Evolutionary conservation across 2,113 vertebrate genomes (phyloP).

Genomic region (Callionymus lyra): DNA sequence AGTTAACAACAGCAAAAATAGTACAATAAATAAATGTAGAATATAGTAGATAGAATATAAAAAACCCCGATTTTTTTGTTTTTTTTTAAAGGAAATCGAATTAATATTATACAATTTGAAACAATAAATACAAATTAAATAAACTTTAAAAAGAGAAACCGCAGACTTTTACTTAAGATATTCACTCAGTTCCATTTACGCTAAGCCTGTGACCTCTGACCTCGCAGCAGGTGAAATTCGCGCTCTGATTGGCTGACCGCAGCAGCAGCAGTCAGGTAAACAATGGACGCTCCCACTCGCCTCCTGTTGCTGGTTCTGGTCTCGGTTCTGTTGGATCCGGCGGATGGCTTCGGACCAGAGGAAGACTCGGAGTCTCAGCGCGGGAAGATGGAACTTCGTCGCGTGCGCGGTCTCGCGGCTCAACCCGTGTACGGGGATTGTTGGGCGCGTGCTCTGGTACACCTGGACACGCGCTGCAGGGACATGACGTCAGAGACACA

Average conservation of each 20-base stretch:
- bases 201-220: slow-evolving; percentile 11
- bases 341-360: not conserved
- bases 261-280: slow-evolving; percentile 1
- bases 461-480: slow-evolving; percentile 47
- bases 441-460: slow-evolving; percentile 57
- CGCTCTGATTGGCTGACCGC: not conserved
- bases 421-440: slow-evolving; percentile 56
- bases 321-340: not conserved
- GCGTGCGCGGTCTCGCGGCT: slow-evolving; percentile 38
- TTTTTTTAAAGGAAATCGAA: no score
- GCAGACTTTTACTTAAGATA: no score
- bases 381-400: slow-evolving; percentile 36
- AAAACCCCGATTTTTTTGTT: no score
- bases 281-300: slow-evolving; percentile 12
- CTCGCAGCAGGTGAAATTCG: not conserved
- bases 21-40: no score
- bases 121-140: no score
- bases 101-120: no score
- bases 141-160: no score
- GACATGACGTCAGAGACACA: slow-evolving; percentile 64
- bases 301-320: slow-evolving; percentile 6
- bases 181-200: no score
- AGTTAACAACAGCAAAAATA: no score
- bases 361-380: slow-evolving; percentile 15
- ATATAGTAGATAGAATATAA: no score